phyloP scores from a whole-genome alignment of 2,888 invertebrate species.

The Epirrhoe alternata region DNA sequence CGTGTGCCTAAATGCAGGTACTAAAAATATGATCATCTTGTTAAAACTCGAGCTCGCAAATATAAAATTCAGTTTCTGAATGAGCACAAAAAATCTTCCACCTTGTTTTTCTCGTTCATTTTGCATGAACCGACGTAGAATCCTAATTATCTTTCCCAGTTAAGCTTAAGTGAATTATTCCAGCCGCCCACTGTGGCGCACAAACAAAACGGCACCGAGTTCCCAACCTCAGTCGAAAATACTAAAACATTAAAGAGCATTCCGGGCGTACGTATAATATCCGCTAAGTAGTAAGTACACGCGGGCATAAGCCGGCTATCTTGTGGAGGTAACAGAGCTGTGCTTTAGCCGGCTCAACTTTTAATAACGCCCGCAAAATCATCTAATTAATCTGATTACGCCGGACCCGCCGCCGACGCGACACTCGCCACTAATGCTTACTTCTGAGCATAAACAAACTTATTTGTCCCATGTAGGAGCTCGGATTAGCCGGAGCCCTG shows the following conservation, averaged over 20 bases:
- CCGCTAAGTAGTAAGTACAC: constrained; percentile 76
- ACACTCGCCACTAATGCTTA: constrained; percentile 75
- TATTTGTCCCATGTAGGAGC: constrained; percentile 72
- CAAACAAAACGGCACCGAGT: constrained; percentile 82
- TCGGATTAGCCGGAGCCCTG: constrained; percentile 66
- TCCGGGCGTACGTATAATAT: constrained; percentile 79
- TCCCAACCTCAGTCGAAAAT: constrained; percentile 84
- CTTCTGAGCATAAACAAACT: constrained; percentile 75
- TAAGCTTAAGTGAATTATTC: constrained; percentile 85
- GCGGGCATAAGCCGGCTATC: constrained; percentile 79
- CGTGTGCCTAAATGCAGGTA: constrained; percentile 63
- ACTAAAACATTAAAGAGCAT: constrained; percentile 84
- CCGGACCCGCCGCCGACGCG: constrained; percentile 69
- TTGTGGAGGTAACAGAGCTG: constrained; percentile 76
- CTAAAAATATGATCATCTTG: constrained; percentile 73
- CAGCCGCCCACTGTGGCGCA: constrained; percentile 81
- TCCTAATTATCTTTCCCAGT: constrained; percentile 85
- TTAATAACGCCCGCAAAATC: constrained; percentile 83
- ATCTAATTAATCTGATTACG: constrained; percentile 83
- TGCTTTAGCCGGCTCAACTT: constrained; percentile 80
- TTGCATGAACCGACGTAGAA: constrained; percentile 84
- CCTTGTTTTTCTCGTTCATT: constrained; percentile 83
- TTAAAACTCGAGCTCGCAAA: constrained; percentile 81
- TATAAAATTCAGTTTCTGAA: constrained; percentile 84
- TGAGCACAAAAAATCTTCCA: constrained; percentile 81